phyloP scores from a whole-genome alignment of 64 coral and sea anemone species.

The Montipora cactus region DNA sequence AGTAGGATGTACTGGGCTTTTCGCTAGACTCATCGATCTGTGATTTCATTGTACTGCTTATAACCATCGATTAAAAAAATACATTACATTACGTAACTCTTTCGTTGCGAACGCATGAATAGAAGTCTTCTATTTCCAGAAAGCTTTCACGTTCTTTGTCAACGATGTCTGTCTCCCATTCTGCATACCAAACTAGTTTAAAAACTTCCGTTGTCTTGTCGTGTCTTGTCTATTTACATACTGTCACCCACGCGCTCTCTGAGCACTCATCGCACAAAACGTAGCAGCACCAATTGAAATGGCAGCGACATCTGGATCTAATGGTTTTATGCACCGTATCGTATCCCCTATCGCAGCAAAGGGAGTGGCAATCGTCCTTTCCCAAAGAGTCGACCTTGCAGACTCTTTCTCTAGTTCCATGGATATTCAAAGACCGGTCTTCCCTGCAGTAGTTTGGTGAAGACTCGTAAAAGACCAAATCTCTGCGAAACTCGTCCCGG shows the following conservation, averaged over 20 bases:
- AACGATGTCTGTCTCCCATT: neutral
- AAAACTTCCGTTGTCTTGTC: too few species aligned
- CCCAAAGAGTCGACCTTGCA: constrained; percentile 79
- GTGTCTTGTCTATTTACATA: constrained; percentile 21
- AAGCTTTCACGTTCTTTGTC: neutral
- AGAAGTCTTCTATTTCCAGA: neutral
- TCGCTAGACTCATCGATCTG: neutral
- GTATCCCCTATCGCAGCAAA: constrained; percentile 79
- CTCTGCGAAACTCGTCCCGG: constrained; percentile 56
- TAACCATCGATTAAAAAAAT: too few species aligned
- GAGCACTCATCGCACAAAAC: constrained; percentile 83
- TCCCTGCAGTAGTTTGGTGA: constrained; percentile 78
- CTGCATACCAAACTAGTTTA: neutral
- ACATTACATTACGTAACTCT: neutral
- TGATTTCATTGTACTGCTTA: neutral
- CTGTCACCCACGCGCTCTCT: constrained; percentile 45
- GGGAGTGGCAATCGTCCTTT: constrained; percentile 68
- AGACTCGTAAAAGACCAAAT: constrained; percentile 87
- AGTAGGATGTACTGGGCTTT: neutral
- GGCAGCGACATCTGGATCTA: constrained; percentile 71
- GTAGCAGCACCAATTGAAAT: constrained; percentile 97
- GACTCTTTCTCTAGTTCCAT: constrained; percentile 65
- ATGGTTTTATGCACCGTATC: constrained; percentile 22
- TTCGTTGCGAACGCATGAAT: neutral
- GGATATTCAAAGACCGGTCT: constrained; percentile 46